phyloP scores from a whole-genome alignment of 1,140 invertebrate species.

The Acromyrmex echinatior region DNA sequence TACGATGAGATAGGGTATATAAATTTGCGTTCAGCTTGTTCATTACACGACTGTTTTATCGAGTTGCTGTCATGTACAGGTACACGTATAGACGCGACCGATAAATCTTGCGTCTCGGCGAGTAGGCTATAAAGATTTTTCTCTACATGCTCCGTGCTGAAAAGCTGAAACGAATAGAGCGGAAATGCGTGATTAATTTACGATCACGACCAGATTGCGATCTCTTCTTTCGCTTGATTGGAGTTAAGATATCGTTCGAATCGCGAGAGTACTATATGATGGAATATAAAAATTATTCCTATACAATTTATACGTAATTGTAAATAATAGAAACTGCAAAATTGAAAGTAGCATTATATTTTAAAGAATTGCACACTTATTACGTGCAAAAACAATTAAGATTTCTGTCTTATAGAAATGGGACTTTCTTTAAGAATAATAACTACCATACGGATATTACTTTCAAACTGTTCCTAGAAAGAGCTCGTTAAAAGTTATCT shows the following conservation, averaged over 20 bases:
- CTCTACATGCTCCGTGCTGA: conserved; percentile 55
- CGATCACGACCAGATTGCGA: conserved; percentile 54
- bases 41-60: conserved; percentile 84
- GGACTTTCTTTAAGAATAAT: not conserved
- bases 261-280: not conserved
- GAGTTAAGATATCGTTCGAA: conserved; percentile 5
- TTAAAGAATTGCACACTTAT: not conserved
- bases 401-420: not conserved
- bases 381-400: not conserved
- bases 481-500: conserved; percentile 70
- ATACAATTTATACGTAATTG: not conserved
- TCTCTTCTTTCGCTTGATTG: conserved; percentile 38
- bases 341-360: not conserved
- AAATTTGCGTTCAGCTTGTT: conserved; percentile 82
- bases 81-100: conserved; percentile 69
- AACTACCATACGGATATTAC: not conserved
- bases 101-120: conserved; percentile 79
- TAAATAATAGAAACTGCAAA: not conserved
- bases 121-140: conserved; percentile 70
- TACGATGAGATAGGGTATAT: conserved; percentile 72
- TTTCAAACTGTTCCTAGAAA: not conserved
- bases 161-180: conserved; percentile 49
- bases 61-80: conserved; percentile 82
- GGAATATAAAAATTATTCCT: not conserved
- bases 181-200: conserved; percentile 65